Conservation (phyloP, 2,797 vertebrate genomes). For the Coccyzus lansbergi region DNA sequence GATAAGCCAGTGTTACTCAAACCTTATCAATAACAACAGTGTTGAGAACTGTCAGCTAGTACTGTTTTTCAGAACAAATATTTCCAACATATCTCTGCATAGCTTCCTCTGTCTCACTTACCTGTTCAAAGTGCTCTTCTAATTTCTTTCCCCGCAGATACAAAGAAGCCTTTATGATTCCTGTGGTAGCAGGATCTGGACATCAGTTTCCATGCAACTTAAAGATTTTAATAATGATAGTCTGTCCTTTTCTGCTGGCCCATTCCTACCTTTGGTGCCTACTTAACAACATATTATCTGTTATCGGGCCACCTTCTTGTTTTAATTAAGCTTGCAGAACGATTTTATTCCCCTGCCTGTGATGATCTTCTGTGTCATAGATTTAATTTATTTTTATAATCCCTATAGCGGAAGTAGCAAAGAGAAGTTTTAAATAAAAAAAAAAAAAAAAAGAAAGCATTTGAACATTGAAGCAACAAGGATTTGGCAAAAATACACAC, state of each 20-base stretch:
- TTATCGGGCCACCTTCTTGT: neutral
- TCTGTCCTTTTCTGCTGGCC: neutral
- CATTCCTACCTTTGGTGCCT: neutral
- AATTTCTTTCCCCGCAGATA: neutral
- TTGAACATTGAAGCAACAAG: neutral
- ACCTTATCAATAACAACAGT: neutral
- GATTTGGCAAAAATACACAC: neutral
- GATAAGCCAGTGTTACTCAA: neutral
- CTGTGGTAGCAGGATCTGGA: neutral
- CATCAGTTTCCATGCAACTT: neutral
- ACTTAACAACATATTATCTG: neutral
- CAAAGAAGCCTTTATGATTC: neutral
- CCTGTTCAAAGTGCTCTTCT: neutral
- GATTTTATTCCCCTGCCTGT: slow-evolving; percentile 1
- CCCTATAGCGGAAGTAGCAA: neutral
- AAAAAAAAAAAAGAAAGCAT: neutral
- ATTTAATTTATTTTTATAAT: slow-evolving; percentile 31
- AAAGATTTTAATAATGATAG: neutral
- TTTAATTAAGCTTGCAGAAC: slow-evolving; percentile 29
- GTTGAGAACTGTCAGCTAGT: neutral
- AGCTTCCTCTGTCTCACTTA: neutral
- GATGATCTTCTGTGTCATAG: neutral
- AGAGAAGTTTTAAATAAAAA: neutral
- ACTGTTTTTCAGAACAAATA: neutral
- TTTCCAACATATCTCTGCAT: neutral